These are phyloP conservation scores for Abscondita cerata DNA, from an alignment of 2,888 invertebrate genomes.

Conservation along the genomic window DNA sequence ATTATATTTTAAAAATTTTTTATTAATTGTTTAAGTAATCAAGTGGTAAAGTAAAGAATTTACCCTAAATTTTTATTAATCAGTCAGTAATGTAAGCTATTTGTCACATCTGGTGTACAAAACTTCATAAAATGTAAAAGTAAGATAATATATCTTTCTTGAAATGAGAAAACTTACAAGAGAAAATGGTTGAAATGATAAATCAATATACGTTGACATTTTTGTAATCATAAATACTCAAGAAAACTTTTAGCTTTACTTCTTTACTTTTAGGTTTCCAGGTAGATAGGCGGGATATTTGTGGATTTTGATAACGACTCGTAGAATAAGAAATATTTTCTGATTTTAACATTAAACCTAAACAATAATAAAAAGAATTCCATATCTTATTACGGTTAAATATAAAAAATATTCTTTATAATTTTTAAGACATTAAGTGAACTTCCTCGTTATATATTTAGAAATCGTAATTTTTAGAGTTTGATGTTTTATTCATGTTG, in stretches of 20 bases:
- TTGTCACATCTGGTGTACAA: neutral
- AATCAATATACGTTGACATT: slow-evolving; percentile 4
- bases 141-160: neutral
- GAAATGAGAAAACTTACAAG: slow-evolving; percentile 4
- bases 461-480: slow-evolving; percentile 19
- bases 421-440: slow-evolving; percentile 13
- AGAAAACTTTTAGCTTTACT: slow-evolving; percentile 5
- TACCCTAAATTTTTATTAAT: too few species aligned
- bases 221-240: slow-evolving; percentile 5
- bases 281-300: slow-evolving; percentile 4
- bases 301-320: neutral
- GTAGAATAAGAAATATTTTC: neutral
- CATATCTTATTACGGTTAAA: too few species aligned
- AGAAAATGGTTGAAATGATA: neutral
- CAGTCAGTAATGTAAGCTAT: too few species aligned
- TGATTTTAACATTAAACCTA: too few species aligned
- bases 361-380: too few species aligned
- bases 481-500: slow-evolving; percentile 25
- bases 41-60: too few species aligned
- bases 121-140: neutral
- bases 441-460: slow-evolving; percentile 12
- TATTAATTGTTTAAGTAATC: too few species aligned
- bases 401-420: too few species aligned
- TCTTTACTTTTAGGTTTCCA: neutral
- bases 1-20: too few species aligned